Conservation (phyloP, 2,113 vertebrate species). For the Lampris megalopsis region DNA sequence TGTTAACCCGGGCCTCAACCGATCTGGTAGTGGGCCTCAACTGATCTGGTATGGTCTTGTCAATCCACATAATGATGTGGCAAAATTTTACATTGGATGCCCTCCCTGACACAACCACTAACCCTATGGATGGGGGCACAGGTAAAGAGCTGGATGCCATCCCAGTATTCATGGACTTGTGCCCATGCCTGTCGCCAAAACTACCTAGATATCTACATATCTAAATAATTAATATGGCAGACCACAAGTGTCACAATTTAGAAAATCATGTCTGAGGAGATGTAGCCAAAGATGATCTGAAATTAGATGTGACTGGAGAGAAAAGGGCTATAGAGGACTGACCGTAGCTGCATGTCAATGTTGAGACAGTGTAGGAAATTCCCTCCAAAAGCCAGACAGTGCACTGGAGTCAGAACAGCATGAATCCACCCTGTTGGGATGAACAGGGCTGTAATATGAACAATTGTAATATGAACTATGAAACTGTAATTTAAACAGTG, state of each 20-base stretch:
- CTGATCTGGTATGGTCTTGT: no score
- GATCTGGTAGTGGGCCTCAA: no score
- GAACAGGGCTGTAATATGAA: slow-evolving; percentile 3
- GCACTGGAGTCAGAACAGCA: slow-evolving; percentile 90
- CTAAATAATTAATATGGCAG: background rate
- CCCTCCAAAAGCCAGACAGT: slow-evolving; percentile 93
- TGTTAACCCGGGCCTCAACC: no score
- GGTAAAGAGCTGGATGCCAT: no score
- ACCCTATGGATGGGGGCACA: no score
- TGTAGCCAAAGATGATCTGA: background rate
- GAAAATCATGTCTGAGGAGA: background rate
- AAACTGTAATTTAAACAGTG: background rate
- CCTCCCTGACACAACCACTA: no score
- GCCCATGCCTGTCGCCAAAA: no score
- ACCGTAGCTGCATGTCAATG: slow-evolving; percentile 96
- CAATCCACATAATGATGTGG: no score
- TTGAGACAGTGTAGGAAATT: slow-evolving; percentile 96
- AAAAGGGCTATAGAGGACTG: slow-evolving; percentile 54
- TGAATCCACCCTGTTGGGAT: slow-evolving; percentile 90
- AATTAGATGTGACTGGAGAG: background rate
- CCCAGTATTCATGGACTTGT: no score
- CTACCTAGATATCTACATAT: no score
- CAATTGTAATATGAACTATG: background rate
- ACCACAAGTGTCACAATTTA: background rate
- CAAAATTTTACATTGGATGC: no score